Evolutionary conservation across 2,113 vertebrate species (phyloP), one percentile per base, ranked within the genome.

Genomic region (Glareola pratincola): DNA sequence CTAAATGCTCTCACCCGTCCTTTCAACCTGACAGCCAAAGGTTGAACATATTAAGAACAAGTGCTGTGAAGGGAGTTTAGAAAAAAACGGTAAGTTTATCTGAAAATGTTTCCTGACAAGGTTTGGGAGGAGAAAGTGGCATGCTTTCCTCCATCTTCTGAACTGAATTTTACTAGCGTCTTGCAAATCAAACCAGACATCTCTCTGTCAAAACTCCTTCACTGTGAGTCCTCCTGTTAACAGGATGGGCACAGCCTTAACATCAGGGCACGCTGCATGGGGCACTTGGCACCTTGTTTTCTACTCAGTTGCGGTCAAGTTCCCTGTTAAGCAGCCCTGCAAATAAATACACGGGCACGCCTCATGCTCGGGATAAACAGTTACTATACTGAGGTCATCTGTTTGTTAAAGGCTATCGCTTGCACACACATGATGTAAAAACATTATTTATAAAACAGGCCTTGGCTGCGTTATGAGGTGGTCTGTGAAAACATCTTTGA

Each of bases 241-340:
- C 21, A 51, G 67, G 21, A 12, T 8, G 37, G 85, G 50, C 57
- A 24, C 36, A 88, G 54, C 14, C 68, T 4, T 24, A 77, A 18
- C 0, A 0, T 57, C 75, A 86, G 79, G 63, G 48, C 32, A 29
- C 0, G 0, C 68, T 45, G 45, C 85, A 4, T 4, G 29, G 54
- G 74, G n/a, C 66, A 15, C 54, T 27, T 12, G 26, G 36, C 71
- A 67, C 54, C 41, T 62, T 43, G 18, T 39, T 83, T 95, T 80
- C 59, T 50, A 17, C n/a, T 72, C 41, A 8, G n/a, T 8, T 53
- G 41, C 37, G 54, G n/a, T 37, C n/a, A 62, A 69, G 66, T 41
- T 63, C 71, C 63, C 67, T 26, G 20, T 69, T 62, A 73, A 79
- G 59, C 47, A 50, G 47, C 37, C 54, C 72, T 86, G 50, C 54